Evolutionary conservation across 2,888 invertebrate genomes (phyloP), one percentile per base, ranked within the genome.

Genomic region (Papilio gigon): DNA sequence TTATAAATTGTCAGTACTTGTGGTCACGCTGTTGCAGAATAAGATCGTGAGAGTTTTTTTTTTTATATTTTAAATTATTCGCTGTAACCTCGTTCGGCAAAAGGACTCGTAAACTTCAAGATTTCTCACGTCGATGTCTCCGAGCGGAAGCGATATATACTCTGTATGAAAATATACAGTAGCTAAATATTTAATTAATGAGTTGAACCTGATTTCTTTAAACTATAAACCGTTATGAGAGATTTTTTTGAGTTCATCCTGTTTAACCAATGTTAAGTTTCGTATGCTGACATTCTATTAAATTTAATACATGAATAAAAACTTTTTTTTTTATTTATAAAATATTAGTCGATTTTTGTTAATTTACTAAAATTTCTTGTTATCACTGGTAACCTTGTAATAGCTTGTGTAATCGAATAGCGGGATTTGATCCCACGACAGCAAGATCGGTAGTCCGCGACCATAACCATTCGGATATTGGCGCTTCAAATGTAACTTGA

Each of bases 101-200:
- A 53, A 56, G 30, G 30, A 56, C 11, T 56, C 53, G 53, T 56
- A 56, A 56, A 53, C 30, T 30, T 56, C 27, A 30, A 56, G 53
- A 56, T 56, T 56, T 56, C 53, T 56, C 53, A 56, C 53, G 53
- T 56, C 53, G 53, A 56, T 56, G 17, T 14, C 53, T 14, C 27
- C 27, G 17, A 56, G 17, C 53, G 53, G 53, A 56, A 56, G 30
- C 53, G 30, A 30, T 56, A 56, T 53, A 53, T 53, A 53, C 17
- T 27, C 30, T 53, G 53, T 30, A 53, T n/a, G 53, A 30, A 27
- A 27, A 53, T 27, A 50, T 27, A n/a, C 30, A 8, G 30, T 30
- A 9, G 27, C 27, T 30, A 53, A 30, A 30, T n/a, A 9, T 53
- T 53, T 53, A 30, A n/a, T n/a, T n/a, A 30, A 53, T 53, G n/a